Percentiles rank a stretch among this genome's conserved stretches.
phyloP scores from a whole-genome alignment of 2,113 vertebrate genomes.

The Aramus guarauna region DNA sequence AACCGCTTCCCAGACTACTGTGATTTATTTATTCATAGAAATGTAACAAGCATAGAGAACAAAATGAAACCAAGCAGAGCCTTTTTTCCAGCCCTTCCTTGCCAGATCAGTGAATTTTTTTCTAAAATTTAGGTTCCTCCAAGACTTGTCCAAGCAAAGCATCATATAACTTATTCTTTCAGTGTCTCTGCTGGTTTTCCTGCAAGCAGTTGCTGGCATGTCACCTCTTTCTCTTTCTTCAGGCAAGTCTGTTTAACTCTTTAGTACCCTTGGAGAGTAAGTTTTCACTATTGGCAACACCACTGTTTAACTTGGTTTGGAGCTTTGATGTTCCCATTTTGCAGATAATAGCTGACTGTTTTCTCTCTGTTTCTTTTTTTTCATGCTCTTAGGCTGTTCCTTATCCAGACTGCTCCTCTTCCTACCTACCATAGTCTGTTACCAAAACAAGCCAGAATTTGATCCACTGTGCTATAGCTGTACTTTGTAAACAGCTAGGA shows the following conservation, averaged over 20 bases:
- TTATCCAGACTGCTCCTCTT: neutral
- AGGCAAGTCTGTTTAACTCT: neutral
- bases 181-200: neutral
- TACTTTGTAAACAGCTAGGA: neutral
- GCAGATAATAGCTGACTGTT: neutral
- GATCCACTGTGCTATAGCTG: neutral
- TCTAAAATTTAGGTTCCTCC: neutral
- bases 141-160: neutral
- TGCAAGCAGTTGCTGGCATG: neutral
- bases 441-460: neutral
- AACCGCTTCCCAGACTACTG: neutral
- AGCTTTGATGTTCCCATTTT: neutral
- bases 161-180: neutral
- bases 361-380: neutral
- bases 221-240: neutral
- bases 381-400: neutral
- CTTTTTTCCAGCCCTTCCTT: neutral
- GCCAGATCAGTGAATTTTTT: neutral
- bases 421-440: neutral
- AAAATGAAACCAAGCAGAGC: neutral
- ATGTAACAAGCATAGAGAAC: neutral
- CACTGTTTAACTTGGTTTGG: neutral
- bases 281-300: neutral
- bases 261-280: neutral
- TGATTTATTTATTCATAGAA: constrained; percentile 5